phyloP scores from a whole-genome alignment of 2,113 vertebrate genomes.

The Saimiri boliviensis region DNA sequence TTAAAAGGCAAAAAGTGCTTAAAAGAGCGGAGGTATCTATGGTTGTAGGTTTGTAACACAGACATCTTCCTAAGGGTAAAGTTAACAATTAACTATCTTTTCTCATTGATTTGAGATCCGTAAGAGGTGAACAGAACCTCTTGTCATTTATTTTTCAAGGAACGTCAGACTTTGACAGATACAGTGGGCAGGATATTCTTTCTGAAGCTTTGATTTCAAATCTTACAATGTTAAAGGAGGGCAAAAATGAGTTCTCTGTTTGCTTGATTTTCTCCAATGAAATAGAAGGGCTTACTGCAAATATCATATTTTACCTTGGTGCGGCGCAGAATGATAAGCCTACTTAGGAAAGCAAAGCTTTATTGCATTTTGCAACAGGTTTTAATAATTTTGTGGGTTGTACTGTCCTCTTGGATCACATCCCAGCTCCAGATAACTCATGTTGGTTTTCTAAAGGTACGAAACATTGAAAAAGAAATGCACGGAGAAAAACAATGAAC shows the following conservation, averaged over 20 bases:
- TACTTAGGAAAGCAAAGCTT: background rate
- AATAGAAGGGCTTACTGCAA: background rate
- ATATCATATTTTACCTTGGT: constrained; percentile 18
- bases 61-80: background rate
- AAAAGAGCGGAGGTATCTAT: background rate
- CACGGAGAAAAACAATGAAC: background rate
- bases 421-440: background rate
- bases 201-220: constrained; percentile 44
- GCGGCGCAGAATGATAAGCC: background rate
- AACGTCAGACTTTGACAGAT: background rate
- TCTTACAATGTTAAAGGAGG: background rate
- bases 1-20: background rate
- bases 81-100: constrained; percentile 32
- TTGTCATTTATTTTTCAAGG: constrained; percentile 24
- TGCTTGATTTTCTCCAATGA: background rate
- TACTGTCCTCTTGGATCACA: background rate
- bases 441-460: background rate
- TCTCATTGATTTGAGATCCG: constrained; percentile 2
- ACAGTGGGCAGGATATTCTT: background rate
- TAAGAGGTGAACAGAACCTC: constrained; percentile 28
- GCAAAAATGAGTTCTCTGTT: constrained; percentile 33
- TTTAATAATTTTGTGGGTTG: background rate
- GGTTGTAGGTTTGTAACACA: background rate
- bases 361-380: constrained; percentile 16
- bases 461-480: background rate